Conservation (phyloP, 1,140 invertebrate species). For the Diploscapter pachys region DNA sequence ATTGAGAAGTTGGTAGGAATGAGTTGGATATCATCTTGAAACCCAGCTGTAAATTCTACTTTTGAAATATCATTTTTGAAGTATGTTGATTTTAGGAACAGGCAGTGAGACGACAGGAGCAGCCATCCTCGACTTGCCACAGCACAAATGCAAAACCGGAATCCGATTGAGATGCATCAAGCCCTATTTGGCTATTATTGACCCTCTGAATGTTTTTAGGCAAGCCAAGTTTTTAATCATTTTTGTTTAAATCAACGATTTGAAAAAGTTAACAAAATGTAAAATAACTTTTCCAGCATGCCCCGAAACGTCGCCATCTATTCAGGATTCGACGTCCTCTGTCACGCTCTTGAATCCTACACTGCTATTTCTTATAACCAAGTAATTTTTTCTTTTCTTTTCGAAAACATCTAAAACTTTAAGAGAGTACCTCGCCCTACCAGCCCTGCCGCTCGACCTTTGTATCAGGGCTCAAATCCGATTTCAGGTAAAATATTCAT, state of each 20-base stretch:
- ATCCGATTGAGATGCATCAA: conserved; percentile 75
- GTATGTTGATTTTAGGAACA: conserved; percentile 63
- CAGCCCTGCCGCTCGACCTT: conserved; percentile 75
- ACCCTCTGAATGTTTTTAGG: conserved; percentile 74
- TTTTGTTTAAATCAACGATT: conserved; percentile 47
- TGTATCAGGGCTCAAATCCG: conserved; percentile 83
- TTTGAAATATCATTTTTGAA: too few relatives aligned
- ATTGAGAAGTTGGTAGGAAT: too few relatives aligned
- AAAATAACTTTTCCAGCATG: conserved; percentile 57
- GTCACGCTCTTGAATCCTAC: conserved; percentile 83
- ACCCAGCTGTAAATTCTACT: too few relatives aligned
- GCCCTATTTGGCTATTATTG: conserved; percentile 77
- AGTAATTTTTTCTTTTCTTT: conserved; percentile 23
- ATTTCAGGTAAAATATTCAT: conserved; percentile 67
- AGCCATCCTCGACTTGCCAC: conserved; percentile 80
- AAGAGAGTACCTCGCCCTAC: conserved; percentile 73
- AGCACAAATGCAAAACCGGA: conserved; percentile 80
- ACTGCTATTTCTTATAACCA: conserved; percentile 78
- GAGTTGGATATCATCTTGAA: too few relatives aligned
- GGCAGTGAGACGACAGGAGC: conserved; percentile 84
- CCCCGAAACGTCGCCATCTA: conserved; percentile 79
- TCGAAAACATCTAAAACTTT: conserved; percentile 8
- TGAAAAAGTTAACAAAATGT: conserved; percentile 46
- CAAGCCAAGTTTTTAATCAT: conserved; percentile 23
- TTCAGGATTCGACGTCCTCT: conserved; percentile 70